Base-by-base conservation (phyloP, 1,140 invertebrate species). In the Pollicipes pollicipes region DNA sequence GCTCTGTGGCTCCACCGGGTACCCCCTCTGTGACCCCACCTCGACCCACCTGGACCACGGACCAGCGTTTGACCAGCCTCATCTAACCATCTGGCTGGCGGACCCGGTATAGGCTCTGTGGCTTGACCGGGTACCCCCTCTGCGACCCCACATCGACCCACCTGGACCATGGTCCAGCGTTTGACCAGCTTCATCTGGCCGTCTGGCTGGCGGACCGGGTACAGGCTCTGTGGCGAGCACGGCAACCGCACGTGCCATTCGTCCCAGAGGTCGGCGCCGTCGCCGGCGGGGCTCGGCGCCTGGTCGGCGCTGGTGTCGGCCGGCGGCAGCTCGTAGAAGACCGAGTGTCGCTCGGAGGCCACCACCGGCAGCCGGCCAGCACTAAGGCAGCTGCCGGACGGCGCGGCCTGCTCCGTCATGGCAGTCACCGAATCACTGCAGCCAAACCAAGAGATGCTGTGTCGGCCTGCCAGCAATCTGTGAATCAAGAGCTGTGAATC, bases 221-320 rank as follows among this genome's bases (percentile, higher is more conserved):
- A 92, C 71, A 90, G 80, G 81, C 87, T 93, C 67, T 88, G 83
- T 4, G 79, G 75, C 8, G 90, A 93, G 79, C 86, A 90, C 0
- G 93, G 92, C 85, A 96, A 85, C 76, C 88, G 83, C 16, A 95
- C 90, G 83, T 89, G 88, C 74, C 88, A 82, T 28, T 85, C 80
- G 76, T 90, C 87, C 92, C 92, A 96, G 6, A 58, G 24, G 68
- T 73, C 73, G 30, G 28, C 64, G 27, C 8, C 64, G 10, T 3
- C 17, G 4, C 6, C 27, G 3, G 64, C 24, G 24, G n/a, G 8
- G 24, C 6, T 4, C 63, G 63, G 63, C 63, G 64, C 10, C n/a
- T n/a, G n/a, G n/a, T n/a, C n/a, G n/a, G n/a, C 27, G 10, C 27
- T 27, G n/a, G 3, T 17, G 3, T 29, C 64, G 3, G 27, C 64